These are phyloP conservation scores for Halcyon badia DNA, from an alignment of 2,797 vertebrate species.

Conservation along the genomic window DNA sequence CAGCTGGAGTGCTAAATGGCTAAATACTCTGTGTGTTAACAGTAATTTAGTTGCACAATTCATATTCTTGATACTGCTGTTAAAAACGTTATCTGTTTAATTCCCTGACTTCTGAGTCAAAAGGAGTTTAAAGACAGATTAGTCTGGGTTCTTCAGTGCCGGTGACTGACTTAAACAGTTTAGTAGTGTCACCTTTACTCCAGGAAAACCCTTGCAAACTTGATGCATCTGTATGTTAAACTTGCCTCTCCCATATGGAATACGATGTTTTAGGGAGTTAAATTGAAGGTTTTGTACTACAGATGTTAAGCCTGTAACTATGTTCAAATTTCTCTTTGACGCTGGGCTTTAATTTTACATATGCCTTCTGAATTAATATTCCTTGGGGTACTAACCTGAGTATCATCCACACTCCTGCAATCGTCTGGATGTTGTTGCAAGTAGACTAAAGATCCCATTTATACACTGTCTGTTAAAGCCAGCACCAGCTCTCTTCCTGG, in stretches of 20 bases:
- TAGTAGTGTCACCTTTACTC: neutral
- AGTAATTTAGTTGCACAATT: neutral
- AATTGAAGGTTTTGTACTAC: neutral
- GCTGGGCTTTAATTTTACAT: neutral
- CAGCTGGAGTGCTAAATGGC: neutral
- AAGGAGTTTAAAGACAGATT: neutral
- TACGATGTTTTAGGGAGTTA: neutral
- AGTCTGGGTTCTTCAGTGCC: neutral
- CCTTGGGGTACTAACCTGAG: neutral
- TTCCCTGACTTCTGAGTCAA: neutral
- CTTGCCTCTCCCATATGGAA: neutral
- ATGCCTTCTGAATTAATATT: neutral
- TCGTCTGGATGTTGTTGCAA: neutral
- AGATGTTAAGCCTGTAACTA: neutral
- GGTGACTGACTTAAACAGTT: neutral
- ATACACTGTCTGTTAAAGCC: neutral
- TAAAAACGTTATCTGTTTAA: neutral
- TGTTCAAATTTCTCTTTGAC: neutral
- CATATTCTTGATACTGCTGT: neutral
- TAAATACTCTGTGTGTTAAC: neutral
- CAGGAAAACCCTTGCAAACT: neutral
- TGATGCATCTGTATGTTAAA: neutral
- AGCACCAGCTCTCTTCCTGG: neutral
- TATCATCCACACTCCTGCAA: neutral
- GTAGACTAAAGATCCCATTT: neutral